Conservation (phyloP, 1,140 invertebrate genomes). For the Drosophila sucinea region DNA sequence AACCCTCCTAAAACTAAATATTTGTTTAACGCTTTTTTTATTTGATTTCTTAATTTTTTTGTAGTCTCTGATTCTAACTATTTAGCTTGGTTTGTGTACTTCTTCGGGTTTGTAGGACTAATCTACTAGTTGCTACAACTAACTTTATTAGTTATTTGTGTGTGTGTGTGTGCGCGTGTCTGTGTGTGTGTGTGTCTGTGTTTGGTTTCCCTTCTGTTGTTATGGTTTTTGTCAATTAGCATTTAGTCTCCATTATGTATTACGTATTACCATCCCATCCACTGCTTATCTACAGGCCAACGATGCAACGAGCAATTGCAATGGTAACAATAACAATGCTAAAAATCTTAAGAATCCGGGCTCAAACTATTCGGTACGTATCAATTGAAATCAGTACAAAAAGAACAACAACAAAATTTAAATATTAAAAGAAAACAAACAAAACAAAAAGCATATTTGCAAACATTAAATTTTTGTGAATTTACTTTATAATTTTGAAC, state of each 20-base stretch:
- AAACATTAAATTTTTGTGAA: constrained; percentile 24
- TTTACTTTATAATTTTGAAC: constrained; percentile 37
- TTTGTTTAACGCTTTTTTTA: not conserved
- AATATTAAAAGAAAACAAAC: constrained; percentile 25
- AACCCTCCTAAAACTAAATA: not conserved
- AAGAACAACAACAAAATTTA: constrained; percentile 32
- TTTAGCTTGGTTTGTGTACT: constrained; percentile 24
- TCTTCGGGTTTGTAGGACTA: constrained; percentile 44
- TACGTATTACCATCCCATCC: constrained; percentile 80
- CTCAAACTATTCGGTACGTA: constrained; percentile 84
- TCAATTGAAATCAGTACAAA: constrained; percentile 83
- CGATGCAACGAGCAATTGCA: constrained; percentile 81
- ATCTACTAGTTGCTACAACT: constrained; percentile 23
- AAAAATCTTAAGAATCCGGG: constrained; percentile 83
- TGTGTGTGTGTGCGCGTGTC: constrained; percentile 18
- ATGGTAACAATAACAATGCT: constrained; percentile 75
- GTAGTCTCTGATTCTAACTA: constrained; percentile 21
- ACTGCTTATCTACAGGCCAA: constrained; percentile 83
- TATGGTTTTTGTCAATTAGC: constrained; percentile 29
- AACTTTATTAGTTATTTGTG: constrained; percentile 24
- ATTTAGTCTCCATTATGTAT: constrained; percentile 56
- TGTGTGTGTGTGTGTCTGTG: constrained; percentile 8
- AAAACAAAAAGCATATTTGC: constrained; percentile 14
- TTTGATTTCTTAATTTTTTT: not conserved
- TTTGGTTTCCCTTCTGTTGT: not conserved